Evolutionary conservation across 2,113 vertebrate genomes (phyloP), one percentile per base, ranked within the genome.

Genomic region (Spilogale gracilis): DNA sequence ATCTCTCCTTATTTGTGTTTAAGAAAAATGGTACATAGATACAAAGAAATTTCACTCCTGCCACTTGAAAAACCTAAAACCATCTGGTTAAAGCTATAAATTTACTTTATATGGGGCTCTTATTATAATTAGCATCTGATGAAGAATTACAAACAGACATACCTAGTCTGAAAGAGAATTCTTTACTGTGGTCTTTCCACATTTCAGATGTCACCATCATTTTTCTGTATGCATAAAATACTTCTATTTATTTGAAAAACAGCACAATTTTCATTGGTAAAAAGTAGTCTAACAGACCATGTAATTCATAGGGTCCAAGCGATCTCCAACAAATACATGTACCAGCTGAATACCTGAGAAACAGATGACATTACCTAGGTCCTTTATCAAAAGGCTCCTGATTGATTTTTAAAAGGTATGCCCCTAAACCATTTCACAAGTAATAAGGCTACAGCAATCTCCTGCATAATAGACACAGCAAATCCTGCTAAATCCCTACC

Each of bases 271-370:
- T 98, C 93, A 48, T 13, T 97, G 38, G n/a, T 50, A 94, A 96
- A 80, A 80, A 98, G 92, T 65, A 88, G 79, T 52, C 43, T 43
- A 98, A 32, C 2, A 78, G 27, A 38, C 48, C 30, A 81, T 90
- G 23, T 95, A 93, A 98, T 98, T 98, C 98, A 97, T 95, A 95
- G 84, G 52, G 95, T 54, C 94, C 97, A 79, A 54, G 86, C 95
- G 69, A 98, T 90, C 96, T 97, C 96, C 87, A 96, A 96, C 74
- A 97, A 98, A 98, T 92, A 97, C 67, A 97, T 95, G 98, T 97
- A 96, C 92, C 71, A 96, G 95, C 96, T 97, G 93, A 98, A 98
- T 92, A 43, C 3, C 17, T 65, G 38, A 58, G 25, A 87, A 87
- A 11, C 43, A 94, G 78, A 27, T 85, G 85, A 69, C 67, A 94